A percentile compares a stretch with the other conserved stretches of the same genome.
phyloP scores from a whole-genome alignment of 1,140 invertebrate genomes.

The Neodiprion virginianus region DNA sequence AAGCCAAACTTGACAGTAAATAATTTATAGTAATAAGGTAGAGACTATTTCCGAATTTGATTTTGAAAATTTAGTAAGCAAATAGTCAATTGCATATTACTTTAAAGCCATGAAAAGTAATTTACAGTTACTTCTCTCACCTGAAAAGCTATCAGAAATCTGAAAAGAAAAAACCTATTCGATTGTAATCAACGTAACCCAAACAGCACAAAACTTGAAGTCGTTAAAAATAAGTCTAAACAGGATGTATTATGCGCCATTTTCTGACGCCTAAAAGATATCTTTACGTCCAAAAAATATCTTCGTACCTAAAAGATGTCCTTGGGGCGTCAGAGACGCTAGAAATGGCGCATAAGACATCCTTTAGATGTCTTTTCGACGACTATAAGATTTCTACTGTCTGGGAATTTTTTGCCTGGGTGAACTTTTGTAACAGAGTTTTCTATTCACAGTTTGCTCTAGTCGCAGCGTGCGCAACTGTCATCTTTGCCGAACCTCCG shows the following conservation, averaged over 20 bases:
- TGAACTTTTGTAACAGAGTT: too few species aligned
- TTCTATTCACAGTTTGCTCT: conserved; percentile 35
- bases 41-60: not conserved
- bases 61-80: conserved; percentile 17
- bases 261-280: not conserved
- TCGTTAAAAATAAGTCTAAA: not conserved
- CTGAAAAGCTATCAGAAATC: not conserved
- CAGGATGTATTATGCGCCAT: not conserved
- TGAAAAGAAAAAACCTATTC: not conserved
- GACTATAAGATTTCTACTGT: too few species aligned
- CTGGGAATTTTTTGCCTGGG: too few species aligned
- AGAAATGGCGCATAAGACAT: too few species aligned
- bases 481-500: conserved; percentile 29
- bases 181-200: not conserved
- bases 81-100: not conserved
- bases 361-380: too few species aligned
- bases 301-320: too few species aligned
- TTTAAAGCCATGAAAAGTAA: conserved; percentile 8
- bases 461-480: conserved; percentile 31
- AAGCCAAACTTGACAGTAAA: conserved; percentile 19
- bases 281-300: too few species aligned
- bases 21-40: not conserved
- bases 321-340: too few species aligned
- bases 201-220: too few species aligned
- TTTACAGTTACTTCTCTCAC: not conserved